These are phyloP conservation scores for Nestor notabilis DNA, from an alignment of 2,113 vertebrate genomes.

Conservation along the genomic window DNA sequence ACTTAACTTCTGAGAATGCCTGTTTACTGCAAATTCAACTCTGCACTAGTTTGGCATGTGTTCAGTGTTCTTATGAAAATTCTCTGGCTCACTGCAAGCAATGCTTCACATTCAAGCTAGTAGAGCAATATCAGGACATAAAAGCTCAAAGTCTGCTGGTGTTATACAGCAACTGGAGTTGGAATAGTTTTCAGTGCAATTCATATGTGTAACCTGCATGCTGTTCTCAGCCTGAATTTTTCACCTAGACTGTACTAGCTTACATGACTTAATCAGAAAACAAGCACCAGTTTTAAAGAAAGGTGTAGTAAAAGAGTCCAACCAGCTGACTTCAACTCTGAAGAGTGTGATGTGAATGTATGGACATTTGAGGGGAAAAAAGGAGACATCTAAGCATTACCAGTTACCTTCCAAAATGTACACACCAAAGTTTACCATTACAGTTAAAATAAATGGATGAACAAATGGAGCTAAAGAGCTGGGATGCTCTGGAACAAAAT, in stretches of 20 bases:
- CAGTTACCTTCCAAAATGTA: not conserved
- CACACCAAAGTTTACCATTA: not conserved
- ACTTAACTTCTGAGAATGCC: not conserved
- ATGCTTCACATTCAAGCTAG: not conserved
- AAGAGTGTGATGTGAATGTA: not conserved
- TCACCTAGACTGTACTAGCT: not conserved
- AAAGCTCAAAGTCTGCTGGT: not conserved
- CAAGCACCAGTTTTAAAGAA: not conserved
- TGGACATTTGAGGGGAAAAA: not conserved
- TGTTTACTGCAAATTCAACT: not conserved
- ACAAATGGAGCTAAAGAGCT: not conserved
- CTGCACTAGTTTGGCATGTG: not conserved
- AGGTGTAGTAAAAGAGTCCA: not conserved
- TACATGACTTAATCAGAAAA: not conserved
- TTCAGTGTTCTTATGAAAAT: not conserved
- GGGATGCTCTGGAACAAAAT: not conserved
- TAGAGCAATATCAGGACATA: not conserved
- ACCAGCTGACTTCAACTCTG: not conserved
- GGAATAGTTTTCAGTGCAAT: not conserved
- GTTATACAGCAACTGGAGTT: not conserved
- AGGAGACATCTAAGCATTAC: not conserved
- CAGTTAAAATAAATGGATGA: not conserved
- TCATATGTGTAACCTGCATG: not conserved
- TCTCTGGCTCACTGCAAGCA: not conserved
- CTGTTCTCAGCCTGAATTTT: not conserved